phyloP scores from a whole-genome alignment of 1,140 invertebrate species.

The Apis florea region DNA sequence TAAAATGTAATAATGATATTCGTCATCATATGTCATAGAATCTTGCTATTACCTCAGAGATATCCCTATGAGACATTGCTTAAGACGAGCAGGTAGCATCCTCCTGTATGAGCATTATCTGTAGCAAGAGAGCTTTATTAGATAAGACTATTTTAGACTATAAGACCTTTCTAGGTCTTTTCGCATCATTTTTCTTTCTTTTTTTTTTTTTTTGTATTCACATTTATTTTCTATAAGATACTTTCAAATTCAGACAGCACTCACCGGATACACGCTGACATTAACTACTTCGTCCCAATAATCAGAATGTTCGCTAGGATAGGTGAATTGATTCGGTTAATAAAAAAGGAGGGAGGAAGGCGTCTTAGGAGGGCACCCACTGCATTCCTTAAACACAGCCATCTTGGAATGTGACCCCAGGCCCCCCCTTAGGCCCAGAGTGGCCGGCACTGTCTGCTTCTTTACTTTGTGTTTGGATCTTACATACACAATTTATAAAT shows the following conservation, averaged over 20 bases:
- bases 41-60: slow-evolving; percentile 78
- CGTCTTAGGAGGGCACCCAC: slow-evolving; percentile 78
- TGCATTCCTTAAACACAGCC: slow-evolving; percentile 81
- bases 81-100: slow-evolving; percentile 76
- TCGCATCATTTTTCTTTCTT: slow-evolving; percentile 27
- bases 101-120: slow-evolving; percentile 76
- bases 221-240: slow-evolving; percentile 35
- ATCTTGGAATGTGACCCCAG: slow-evolving; percentile 82
- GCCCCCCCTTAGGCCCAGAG: slow-evolving; percentile 71
- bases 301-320: slow-evolving; percentile 67
- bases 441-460: slow-evolving; percentile 62
- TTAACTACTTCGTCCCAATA: slow-evolving; percentile 44
- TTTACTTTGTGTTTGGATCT: slow-evolving; percentile 18
- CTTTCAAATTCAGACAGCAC: slow-evolving; percentile 47
- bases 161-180: slow-evolving; percentile 52
- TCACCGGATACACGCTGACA: slow-evolving; percentile 39
- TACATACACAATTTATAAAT: background rate
- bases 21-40: slow-evolving; percentile 1
- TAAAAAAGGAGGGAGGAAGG: slow-evolving; percentile 67
- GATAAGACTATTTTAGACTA: slow-evolving; percentile 64
- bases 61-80: slow-evolving; percentile 82
- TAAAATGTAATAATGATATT: slow-evolving; percentile 9
- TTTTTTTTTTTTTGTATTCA: slow-evolving; percentile 2
- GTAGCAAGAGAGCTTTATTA: slow-evolving; percentile 60
- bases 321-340: slow-evolving; percentile 75